phyloP scores from a whole-genome alignment of 2,113 vertebrate species.

The Hippocampus barbouri region DNA sequence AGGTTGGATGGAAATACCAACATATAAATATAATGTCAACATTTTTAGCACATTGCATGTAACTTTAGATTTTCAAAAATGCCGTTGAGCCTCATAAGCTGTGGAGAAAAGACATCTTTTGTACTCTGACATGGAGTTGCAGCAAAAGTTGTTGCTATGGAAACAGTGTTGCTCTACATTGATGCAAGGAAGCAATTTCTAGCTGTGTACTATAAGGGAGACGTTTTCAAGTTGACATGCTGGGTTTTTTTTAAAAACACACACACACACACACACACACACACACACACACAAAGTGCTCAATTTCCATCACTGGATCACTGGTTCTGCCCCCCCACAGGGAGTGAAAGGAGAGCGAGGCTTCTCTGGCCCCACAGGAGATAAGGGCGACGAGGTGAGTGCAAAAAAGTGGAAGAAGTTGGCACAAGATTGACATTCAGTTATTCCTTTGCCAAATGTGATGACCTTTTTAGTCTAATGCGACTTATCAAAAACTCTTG shows the following conservation, averaged over 20 bases:
- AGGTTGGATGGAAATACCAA: constrained; percentile 68
- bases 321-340: constrained; percentile 60
- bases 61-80: constrained; percentile 7
- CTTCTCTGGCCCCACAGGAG: constrained; percentile 84
- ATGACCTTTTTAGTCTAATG: constrained; percentile 10
- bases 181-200: constrained; percentile 32
- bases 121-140: constrained; percentile 14
- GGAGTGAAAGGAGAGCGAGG: constrained; percentile 95
- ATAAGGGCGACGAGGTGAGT: constrained; percentile 93
- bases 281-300: background rate
- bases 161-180: constrained; percentile 44
- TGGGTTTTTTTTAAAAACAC: constrained; percentile 11
- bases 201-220: constrained; percentile 26
- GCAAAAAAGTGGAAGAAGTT: background rate
- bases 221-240: constrained; percentile 46
- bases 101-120: background rate
- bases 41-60: background rate
- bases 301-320: constrained; percentile 3
- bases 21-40: background rate
- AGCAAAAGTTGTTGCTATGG: constrained; percentile 65
- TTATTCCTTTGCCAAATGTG: constrained; percentile 26
- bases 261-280: background rate
- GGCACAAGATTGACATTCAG: constrained; percentile 1
- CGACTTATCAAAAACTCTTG: constrained; percentile 29
- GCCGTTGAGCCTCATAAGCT: background rate